phyloP scores from a whole-genome alignment of 2,113 vertebrate species.

The Eonycteris spelaea region DNA sequence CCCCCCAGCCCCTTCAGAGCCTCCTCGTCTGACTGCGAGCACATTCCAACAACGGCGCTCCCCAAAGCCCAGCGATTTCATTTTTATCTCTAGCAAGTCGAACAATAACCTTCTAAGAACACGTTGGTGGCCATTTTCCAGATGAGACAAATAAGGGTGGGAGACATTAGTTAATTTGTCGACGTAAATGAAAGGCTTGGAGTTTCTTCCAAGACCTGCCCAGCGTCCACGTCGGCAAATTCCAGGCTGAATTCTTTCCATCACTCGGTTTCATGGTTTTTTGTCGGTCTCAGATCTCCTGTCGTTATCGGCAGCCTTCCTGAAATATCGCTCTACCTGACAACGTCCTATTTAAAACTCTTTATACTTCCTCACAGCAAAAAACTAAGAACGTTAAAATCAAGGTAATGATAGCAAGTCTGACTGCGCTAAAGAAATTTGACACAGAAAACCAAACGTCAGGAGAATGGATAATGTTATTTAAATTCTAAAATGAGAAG shows the following conservation, averaged over 20 bases:
- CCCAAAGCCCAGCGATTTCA: neutral
- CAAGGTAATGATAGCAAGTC: neutral
- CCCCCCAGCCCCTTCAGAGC: rapidly evolving
- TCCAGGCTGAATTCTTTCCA: neutral
- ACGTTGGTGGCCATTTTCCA: neutral
- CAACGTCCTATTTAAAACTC: neutral
- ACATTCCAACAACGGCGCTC: neutral
- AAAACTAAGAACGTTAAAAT: neutral
- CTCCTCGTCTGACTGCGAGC: neutral
- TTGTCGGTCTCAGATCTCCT: neutral
- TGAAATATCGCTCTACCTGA: neutral
- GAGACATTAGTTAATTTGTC: neutral
- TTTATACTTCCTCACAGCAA: neutral
- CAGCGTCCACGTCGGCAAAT: rapidly evolving
- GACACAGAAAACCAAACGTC: neutral
- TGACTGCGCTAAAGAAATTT: neutral
- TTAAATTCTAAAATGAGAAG: neutral
- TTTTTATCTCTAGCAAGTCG: neutral
- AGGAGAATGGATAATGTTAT: neutral
- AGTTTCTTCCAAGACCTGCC: neutral
- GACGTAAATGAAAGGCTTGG: neutral
- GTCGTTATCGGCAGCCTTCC: neutral
- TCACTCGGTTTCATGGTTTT: neutral
- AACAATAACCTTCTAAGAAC: neutral
- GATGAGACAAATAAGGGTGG: neutral